These are phyloP conservation scores for Tolmerus cingulatus DNA, from an alignment of 2,888 invertebrate species.

Conservation along the genomic window DNA sequence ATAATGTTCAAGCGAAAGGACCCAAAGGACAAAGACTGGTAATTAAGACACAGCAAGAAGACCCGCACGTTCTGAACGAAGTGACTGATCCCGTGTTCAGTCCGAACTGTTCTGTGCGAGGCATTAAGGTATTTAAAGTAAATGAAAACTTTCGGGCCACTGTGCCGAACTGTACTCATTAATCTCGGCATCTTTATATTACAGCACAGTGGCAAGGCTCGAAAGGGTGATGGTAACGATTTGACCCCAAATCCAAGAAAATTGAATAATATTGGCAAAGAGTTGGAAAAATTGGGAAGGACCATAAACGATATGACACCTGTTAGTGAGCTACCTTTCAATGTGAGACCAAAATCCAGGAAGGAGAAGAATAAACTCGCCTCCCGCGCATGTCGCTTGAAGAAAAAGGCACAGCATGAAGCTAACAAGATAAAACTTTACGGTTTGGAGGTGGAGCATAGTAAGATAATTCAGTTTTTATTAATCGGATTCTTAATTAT, in stretches of 20 bases:
- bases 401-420: slow-evolving; percentile 99
- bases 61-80: slow-evolving; percentile 90
- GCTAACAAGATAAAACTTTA: slow-evolving; percentile 96
- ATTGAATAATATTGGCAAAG: slow-evolving; percentile 87
- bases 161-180: slow-evolving; percentile 14
- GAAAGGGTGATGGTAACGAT: slow-evolving; percentile 97
- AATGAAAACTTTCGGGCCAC: slow-evolving; percentile 46
- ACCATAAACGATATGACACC: slow-evolving; percentile 97
- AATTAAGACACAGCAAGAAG: slow-evolving; percentile 83
- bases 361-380: slow-evolving; percentile 98
- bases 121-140: slow-evolving; percentile 77
- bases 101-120: slow-evolving; percentile 87
- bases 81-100: slow-evolving; percentile 97
- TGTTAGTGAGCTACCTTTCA: slow-evolving; percentile 90
- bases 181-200: slow-evolving; percentile 13
- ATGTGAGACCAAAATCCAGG: slow-evolving; percentile 87
- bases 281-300: slow-evolving; percentile 87
- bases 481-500: background rate
- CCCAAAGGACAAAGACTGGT: slow-evolving; percentile 93
- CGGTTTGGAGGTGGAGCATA: slow-evolving; percentile 93
- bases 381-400: slow-evolving; percentile 93
- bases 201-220: slow-evolving; percentile 80
- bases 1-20: slow-evolving; percentile 97
- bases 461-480: slow-evolving; percentile 68
- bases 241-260: slow-evolving; percentile 94